Evolutionary conservation across 2,797 vertebrate species (phyloP), one percentile per base, ranked within the genome.

Genomic region (Gastrophryne carolinensis): DNA sequence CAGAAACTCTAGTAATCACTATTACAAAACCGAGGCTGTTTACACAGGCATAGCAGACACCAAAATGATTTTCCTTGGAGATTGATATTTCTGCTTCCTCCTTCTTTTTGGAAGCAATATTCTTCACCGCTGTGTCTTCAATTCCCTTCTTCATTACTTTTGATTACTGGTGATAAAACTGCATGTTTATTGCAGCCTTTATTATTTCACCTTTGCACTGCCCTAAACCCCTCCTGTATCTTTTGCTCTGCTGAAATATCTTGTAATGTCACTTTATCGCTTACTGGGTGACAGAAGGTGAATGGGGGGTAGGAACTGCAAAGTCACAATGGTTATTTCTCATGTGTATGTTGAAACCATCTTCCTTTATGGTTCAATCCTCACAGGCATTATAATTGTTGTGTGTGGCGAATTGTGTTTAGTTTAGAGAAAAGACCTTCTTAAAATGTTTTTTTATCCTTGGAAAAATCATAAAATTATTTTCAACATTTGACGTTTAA

Each of bases 131-230:
- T 71, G 67, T 63, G 75, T 49, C 47, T 63, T 27, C 60, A 72
- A 72, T 78, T 78, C 75, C 75, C 68, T 72, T 72, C 57, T 71
- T 72, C 75, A 78, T 78, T 78, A 78, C 68, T 72, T 78, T 78
- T 78, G 67, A 78, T 72, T 78, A 72, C 75, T 65, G 60, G 61
- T 65, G 68, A 78, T 78, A 78, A 78, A 77, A 72, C 30, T 47
- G 12, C 67, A 58, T 69, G 49, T 72, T 65, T 72, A 78, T 72
- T 35, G 63, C 39, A 11, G 68, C 17, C 52, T 54, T 60, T 69
- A 65, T 78, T 65, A 72, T 72, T 65, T 78, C 52, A 78, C 75
- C 67, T 71, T 78, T 65, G 50, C 50, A 47, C 68, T 23, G 34
- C 39, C 50, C 57, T 60, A 34, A 44, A 35, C 30, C 56, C 63